Conservation (phyloP, 2,888 invertebrate species). For the Lamproptera curius region DNA sequence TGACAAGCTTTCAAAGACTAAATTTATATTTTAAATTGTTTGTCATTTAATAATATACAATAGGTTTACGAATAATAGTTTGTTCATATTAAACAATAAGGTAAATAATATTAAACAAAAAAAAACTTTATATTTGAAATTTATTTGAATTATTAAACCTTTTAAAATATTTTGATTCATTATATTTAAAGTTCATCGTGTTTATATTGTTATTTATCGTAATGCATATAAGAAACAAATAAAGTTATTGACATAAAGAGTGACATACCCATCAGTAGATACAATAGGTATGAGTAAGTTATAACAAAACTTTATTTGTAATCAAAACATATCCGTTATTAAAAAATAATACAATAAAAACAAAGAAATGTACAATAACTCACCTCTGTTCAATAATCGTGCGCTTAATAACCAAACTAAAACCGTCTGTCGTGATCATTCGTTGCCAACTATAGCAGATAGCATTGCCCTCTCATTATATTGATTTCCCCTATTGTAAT, state of each 20-base stretch:
- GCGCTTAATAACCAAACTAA: neutral
- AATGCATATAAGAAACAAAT: too few species aligned
- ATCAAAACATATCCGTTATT: too few species aligned
- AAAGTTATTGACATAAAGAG: too few species aligned
- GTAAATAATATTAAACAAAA: neutral
- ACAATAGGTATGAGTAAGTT: too few species aligned
- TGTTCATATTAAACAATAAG: too few species aligned
- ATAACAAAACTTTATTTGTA: too few species aligned
- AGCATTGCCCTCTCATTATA: conserved; percentile 7
- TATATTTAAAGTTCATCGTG: too few species aligned
- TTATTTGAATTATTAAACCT: too few species aligned
- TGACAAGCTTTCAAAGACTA: neutral
- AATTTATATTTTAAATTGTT: neutral
- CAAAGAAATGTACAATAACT: neutral
- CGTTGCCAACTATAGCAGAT: conserved; percentile 5
- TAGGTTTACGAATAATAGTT: neutral
- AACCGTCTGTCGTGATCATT: conserved; percentile 2
- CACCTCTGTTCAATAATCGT: neutral
- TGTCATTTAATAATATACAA: neutral
- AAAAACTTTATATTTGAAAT: neutral
- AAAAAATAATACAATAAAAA: too few species aligned
- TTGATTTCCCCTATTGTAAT: conserved; percentile 14
- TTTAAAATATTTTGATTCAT: too few species aligned
- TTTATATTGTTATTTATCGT: too few species aligned
- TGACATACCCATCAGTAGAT: too few species aligned